phyloP scores from a whole-genome alignment of 2,797 vertebrate species.

The Chaunax sp. region DNA sequence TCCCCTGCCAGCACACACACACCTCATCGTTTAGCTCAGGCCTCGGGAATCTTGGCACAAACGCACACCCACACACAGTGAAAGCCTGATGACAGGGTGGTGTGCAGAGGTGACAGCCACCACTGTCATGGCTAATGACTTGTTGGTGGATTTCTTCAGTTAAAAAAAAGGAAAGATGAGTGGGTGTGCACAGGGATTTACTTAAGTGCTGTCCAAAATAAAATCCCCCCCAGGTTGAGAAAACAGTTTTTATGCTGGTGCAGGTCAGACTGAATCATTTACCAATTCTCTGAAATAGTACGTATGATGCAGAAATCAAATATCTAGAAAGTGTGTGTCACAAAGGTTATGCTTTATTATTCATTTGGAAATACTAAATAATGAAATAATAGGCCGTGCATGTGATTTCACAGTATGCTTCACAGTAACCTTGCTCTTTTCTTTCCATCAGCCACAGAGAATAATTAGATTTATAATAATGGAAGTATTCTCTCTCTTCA shows the following conservation, averaged over 20 bases:
- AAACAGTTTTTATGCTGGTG: neutral
- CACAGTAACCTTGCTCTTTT: too few species aligned
- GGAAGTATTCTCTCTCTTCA: too few species aligned
- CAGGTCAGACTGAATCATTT: conserved; percentile 1
- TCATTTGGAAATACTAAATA: neutral
- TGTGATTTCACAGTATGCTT: too few species aligned
- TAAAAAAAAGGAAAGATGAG: neutral
- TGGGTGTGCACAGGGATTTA: neutral
- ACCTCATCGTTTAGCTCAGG: conserved; percentile 48
- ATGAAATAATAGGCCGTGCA: neutral
- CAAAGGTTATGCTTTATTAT: neutral
- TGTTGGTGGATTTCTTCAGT: neutral
- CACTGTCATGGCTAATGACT: conserved; percentile 28
- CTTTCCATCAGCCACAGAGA: too few species aligned
- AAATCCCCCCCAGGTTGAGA: conserved; percentile 3
- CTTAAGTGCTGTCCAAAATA: neutral
- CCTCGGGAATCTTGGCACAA: conserved; percentile 48
- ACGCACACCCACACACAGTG: conserved; percentile 13
- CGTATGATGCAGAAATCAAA: neutral
- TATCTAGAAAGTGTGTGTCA: neutral
- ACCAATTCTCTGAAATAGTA: neutral
- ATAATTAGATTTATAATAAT: too few species aligned
- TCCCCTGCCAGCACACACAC: conserved; percentile 44
- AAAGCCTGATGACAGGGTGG: conserved; percentile 38
- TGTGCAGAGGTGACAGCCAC: conserved; percentile 34